phyloP scores from a whole-genome alignment of 2,113 vertebrate species.

The Oenanthe melanoleuca region DNA sequence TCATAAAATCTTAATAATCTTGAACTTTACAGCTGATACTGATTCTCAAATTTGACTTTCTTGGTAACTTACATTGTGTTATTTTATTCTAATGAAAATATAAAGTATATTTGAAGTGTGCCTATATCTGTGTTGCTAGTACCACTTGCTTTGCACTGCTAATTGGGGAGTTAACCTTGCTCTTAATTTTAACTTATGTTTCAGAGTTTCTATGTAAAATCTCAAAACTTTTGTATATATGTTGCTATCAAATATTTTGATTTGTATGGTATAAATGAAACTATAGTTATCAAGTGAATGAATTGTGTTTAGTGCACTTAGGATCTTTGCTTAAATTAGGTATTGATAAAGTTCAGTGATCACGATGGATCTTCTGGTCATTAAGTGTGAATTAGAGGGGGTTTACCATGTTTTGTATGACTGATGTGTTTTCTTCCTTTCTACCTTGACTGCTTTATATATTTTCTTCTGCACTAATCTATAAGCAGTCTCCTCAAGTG shows the following conservation, averaged over 20 bases:
- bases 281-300: not conserved
- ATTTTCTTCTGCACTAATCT: slow-evolving; percentile 58
- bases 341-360: not conserved
- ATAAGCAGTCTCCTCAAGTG: slow-evolving; percentile 70
- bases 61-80: not conserved
- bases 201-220: not conserved
- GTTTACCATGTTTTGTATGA: not conserved
- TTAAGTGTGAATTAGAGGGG: not conserved
- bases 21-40: not conserved
- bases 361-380: not conserved
- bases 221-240: not conserved
- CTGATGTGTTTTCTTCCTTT: slow-evolving; percentile 64
- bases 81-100: not conserved
- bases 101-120: not conserved
- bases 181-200: not conserved
- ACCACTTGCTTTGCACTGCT: not conserved
- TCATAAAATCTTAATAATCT: not conserved
- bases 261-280: not conserved
- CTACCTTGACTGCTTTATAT: slow-evolving; percentile 35
- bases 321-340: not conserved
- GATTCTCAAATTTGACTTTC: not conserved
- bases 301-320: not conserved
- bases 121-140: not conserved
- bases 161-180: not conserved
- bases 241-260: not conserved